These are phyloP conservation scores for Callithrix jacchus DNA, from an alignment of 2,113 vertebrate species.

Conservation along the genomic window DNA sequence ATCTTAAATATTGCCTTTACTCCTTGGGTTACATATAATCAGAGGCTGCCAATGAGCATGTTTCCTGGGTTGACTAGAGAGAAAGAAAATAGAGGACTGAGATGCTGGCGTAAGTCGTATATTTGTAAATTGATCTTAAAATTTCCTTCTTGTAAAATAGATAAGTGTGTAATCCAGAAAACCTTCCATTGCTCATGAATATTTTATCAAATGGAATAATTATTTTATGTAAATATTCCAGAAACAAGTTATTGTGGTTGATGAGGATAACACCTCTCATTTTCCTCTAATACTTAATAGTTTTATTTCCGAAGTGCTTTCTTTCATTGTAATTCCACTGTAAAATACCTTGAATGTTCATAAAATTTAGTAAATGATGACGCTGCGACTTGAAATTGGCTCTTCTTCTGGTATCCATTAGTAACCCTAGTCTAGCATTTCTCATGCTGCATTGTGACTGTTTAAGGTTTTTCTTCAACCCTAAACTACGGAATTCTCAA, in stretches of 20 bases:
- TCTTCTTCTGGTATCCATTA: not conserved
- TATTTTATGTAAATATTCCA: not conserved
- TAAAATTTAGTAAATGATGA: not conserved
- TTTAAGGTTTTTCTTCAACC: not conserved
- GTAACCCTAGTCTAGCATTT: not conserved
- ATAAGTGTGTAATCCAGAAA: not conserved
- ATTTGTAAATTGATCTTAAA: not conserved
- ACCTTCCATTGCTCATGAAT: not conserved
- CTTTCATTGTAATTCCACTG: not conserved
- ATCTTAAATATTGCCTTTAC: not conserved
- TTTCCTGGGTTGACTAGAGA: not conserved
- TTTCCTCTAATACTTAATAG: not conserved
- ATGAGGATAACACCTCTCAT: not conserved
- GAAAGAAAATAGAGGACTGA: not conserved
- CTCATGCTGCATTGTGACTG: not conserved
- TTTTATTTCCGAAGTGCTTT: not conserved
- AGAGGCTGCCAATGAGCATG: not conserved
- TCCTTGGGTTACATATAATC: not conserved
- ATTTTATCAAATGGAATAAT: conserved; percentile 18
- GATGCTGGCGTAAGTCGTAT: not conserved
- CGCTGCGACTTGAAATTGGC: not conserved
- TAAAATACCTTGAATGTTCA: not conserved
- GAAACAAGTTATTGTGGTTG: not conserved
- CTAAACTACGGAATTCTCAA: not conserved
- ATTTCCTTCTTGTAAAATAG: not conserved